phyloP scores from a whole-genome alignment of 2,113 vertebrate genomes.

The Phalacrocorax pelagicus region DNA sequence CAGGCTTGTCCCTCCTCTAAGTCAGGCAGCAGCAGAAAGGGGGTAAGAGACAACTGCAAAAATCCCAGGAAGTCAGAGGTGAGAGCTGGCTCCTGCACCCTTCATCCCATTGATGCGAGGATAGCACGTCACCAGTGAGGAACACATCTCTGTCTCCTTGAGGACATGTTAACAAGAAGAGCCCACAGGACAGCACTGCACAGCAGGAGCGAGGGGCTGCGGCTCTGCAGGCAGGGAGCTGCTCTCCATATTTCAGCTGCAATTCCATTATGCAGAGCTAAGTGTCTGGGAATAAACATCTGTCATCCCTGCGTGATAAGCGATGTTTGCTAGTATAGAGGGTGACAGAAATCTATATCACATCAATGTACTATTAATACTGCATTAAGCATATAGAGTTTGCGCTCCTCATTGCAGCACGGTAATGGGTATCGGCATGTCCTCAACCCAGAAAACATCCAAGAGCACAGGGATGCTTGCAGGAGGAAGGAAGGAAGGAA shows the following conservation, averaged over 20 bases:
- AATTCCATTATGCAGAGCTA: constrained; percentile 69
- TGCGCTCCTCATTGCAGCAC: constrained; percentile 14
- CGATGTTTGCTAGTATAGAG: constrained; percentile 69
- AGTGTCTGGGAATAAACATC: constrained; percentile 72
- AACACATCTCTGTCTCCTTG: neutral
- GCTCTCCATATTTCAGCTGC: constrained; percentile 71
- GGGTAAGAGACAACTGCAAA: neutral
- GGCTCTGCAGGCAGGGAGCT: neutral
- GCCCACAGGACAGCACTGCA: neutral
- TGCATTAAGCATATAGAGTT: constrained; percentile 57
- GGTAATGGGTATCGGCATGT: neutral
- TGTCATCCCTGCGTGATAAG: constrained; percentile 68
- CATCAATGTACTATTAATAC: constrained; percentile 72
- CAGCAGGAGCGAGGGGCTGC: neutral
- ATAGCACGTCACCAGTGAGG: neutral
- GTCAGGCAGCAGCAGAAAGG: neutral
- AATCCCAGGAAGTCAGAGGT: neutral
- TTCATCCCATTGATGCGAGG: fast-evolving
- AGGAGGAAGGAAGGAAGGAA: neutral
- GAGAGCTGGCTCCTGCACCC: neutral
- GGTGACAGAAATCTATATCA: constrained; percentile 77
- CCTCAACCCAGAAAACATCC: neutral
- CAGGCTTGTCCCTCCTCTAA: neutral
- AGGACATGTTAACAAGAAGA: neutral
- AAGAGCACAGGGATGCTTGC: neutral